Conservation (phyloP, 2,113 vertebrate genomes). For the Empidonax traillii region DNA sequence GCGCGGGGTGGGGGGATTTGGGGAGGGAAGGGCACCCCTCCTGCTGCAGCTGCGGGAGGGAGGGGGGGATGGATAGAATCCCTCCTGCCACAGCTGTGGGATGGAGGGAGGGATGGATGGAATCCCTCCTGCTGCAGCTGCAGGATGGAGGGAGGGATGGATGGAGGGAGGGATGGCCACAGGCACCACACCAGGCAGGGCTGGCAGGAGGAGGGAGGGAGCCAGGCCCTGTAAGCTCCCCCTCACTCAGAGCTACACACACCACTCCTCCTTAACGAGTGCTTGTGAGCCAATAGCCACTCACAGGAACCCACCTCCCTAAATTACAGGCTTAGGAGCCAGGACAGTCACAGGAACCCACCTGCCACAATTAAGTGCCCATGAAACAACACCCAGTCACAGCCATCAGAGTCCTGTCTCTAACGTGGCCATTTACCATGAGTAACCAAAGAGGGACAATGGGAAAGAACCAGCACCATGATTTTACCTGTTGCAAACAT, state of each 20-base stretch:
- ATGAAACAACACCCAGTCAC: fast-evolving
- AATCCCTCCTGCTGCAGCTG: not conserved
- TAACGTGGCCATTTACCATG: not conserved
- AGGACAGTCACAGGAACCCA: no score
- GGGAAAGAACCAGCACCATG: fast-evolving
- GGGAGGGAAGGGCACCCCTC: not conserved
- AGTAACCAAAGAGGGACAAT: not conserved
- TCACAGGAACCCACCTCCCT: not conserved
- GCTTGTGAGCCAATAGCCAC: not conserved
- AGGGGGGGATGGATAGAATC: not conserved
- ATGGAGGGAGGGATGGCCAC: not conserved
- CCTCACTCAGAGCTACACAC: not conserved
- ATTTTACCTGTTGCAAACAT: fast-evolving
- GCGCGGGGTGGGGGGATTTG: fast-evolving
- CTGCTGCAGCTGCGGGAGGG: not conserved
- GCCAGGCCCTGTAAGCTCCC: not conserved
- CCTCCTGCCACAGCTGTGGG: not conserved
- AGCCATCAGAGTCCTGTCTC: fast-evolving
- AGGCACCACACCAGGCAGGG: fast-evolving
- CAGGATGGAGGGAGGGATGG: no score
- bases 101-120: not conserved
- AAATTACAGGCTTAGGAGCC: not conserved
- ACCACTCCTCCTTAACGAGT: not conserved
- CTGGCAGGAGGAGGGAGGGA: not conserved
- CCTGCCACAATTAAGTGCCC: not conserved